Evolutionary conservation across 2,888 invertebrate genomes (phyloP).

Genomic region (Caenorhabditis sp.): DNA sequence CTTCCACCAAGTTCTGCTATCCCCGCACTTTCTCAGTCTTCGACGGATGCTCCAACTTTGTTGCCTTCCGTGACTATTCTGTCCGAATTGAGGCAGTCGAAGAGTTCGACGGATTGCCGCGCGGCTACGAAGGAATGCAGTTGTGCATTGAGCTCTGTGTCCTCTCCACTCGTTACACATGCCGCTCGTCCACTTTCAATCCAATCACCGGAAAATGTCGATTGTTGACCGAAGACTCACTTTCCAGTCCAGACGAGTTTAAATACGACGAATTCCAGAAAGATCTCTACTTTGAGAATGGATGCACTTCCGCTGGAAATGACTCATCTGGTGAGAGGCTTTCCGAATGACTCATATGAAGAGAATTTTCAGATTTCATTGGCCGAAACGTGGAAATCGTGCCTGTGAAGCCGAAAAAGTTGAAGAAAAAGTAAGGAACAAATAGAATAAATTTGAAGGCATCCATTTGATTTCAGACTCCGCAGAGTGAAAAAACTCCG

Average conservation of each 20-base stretch:
- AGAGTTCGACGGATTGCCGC: conserved; percentile 76
- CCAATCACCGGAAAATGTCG: conserved; percentile 67
- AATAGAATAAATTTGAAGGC: neutral
- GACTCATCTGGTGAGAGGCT: conserved; percentile 11
- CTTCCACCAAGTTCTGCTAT: conserved; percentile 69
- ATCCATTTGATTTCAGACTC: conserved; percentile 19
- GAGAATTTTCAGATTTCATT: conserved; percentile 15
- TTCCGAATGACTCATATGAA: too few species aligned
- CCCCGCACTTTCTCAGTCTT: conserved; percentile 71
- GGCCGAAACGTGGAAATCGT: conserved; percentile 44
- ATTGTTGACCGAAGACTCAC: conserved; percentile 70
- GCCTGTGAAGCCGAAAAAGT: conserved; percentile 45
- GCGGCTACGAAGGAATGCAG: conserved; percentile 74
- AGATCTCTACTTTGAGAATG: conserved; percentile 76
- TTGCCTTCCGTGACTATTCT: conserved; percentile 77
- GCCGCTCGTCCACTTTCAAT: conserved; percentile 73
- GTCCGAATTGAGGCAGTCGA: conserved; percentile 69
- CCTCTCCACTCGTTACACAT: conserved; percentile 72
- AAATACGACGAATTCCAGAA: conserved; percentile 64
- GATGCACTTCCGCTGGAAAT: conserved; percentile 58
- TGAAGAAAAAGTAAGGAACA: conserved; percentile 38
- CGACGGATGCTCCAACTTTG: conserved; percentile 72
- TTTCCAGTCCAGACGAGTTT: conserved; percentile 70
- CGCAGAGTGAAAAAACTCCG: conserved; percentile 30
- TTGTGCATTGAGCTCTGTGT: conserved; percentile 78